Base-by-base conservation (phyloP, 2,797 vertebrate genomes). In the Telmatherina bonti region DNA sequence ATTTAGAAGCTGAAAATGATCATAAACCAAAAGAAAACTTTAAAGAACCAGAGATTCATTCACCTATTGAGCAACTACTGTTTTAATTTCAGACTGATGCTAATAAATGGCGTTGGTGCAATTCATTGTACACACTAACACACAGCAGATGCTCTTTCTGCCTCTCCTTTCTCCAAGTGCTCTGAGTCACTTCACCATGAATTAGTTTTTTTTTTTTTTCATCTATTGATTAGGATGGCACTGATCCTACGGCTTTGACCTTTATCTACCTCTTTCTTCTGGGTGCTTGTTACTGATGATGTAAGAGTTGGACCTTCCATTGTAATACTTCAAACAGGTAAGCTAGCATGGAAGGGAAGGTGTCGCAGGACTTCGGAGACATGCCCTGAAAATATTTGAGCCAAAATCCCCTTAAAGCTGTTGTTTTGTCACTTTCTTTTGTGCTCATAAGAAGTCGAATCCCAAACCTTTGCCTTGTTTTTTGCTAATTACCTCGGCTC, bases 401-500 rank as follows among this genome's bases (percentile, higher is more conserved):
- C 43, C 5, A 10, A 38, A 47, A 2, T 15, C 22, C 18, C 29
- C 41, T 20, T 24, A 11, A n/a, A 33, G n/a, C 55, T 20, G 11
- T 22, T 36, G 20, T 24, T 35, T 57, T 57, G 33, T 30, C 10
- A 41, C 1, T 4, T 15, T 59, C 27, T 54, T 30, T 45, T 49
- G n/a, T 62, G 18, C 10, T 0, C 30, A 69, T 56, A 63, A 43
- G 58, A n/a, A 22, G 58, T 59, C 20, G n/a, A 63, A 58, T 62
- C 58, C 52, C 31, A 31, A 62, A 57, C 54, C 53, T 65, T 67
- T 63, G 64, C 53, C 68, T 55, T 81, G 66, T 60, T 62, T 62
- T 30, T 63, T 47, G 24, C 12, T 85, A 82, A 86, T 78, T 83
- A 61, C 75, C 38, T 80, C 3, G 3, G 62, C 61, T 62, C 51